These are phyloP conservation scores for Drosophila multiciliata DNA, from an alignment of 2,888 invertebrate genomes.

Conservation along the genomic window DNA sequence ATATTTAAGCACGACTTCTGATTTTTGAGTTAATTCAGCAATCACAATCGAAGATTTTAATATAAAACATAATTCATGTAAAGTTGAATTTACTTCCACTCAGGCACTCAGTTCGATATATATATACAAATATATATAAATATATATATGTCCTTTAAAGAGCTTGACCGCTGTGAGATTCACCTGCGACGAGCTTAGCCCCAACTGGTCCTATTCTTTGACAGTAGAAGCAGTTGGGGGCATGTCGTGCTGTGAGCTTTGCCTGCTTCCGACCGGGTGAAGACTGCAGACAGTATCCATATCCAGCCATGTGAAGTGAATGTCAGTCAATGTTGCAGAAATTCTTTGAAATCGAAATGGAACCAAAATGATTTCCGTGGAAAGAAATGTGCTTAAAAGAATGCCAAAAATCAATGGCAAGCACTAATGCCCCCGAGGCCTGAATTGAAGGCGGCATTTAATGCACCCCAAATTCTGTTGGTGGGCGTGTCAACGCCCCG, in stretches of 20 bases:
- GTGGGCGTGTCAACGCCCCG: conserved; percentile 69
- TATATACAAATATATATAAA: too few species aligned
- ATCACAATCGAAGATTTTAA: not conserved
- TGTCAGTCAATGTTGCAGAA: conserved; percentile 53
- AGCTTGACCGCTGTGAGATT: conserved; percentile 43
- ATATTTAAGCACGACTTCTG: not conserved
- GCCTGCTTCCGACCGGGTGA: conserved; percentile 32
- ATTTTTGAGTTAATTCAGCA: not conserved
- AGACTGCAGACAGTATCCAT: conserved; percentile 18
- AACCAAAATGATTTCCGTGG: conserved; percentile 41
- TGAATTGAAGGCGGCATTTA: conserved; percentile 58
- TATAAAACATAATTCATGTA: not conserved
- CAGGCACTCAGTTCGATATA: not conserved
- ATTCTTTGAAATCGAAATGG: conserved; percentile 49
- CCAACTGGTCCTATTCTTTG: too few species aligned
- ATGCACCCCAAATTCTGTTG: conserved; percentile 66
- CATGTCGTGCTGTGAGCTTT: conserved; percentile 36
- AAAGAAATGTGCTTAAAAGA: conserved; percentile 65
- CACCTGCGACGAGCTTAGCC: conserved; percentile 35
- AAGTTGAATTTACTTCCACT: conserved; percentile 3
- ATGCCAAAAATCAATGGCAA: conserved; percentile 72
- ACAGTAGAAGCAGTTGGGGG: not conserved
- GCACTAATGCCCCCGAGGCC: conserved; percentile 25
- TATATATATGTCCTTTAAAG: conserved; percentile 18
- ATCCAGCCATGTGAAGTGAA: conserved; percentile 36